Base-by-base conservation (phyloP, 2,797 vertebrate species). In the Sebastes iracundus region DNA sequence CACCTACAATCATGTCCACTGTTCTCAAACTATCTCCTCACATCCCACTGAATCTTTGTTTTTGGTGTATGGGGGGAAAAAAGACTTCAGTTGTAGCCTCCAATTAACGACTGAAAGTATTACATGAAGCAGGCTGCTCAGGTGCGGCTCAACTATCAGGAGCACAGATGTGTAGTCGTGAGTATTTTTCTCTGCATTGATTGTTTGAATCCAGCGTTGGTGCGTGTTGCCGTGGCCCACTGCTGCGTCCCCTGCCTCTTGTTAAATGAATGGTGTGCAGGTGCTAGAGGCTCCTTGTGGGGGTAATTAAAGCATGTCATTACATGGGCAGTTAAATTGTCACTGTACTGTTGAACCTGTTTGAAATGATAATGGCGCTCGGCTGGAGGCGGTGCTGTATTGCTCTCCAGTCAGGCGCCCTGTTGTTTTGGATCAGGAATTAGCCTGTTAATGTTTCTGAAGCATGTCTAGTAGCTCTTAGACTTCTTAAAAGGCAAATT, bases 221-320 rank as follows among this genome's bases (percentile, higher is more conserved):
- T 69, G 64, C 20, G 25, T 63, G 59, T 76, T 68, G 75, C 63
- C 52, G 78, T 71, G 72, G 77, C 71, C 55, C 75, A 20, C 79
- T 66, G 62, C 66, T 66, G 62, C 66, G 80, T 85, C 82, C 82
- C 81, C 77, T 79, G 75, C 75, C 61, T 83, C 84, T 86, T 88
- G 86, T 85, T 91, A 90, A 90, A 92, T 80, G 87, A 90, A 86
- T 89, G 89, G 91, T 87, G 90, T 95, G 96, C 96, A 96, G 96
- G 96, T 97, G 96, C 79, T 65, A 52, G 70, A 65, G 81, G 88
- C 86, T 91, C 88, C 89, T 88, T 82, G 88, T 83, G 92, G 91
- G 86, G 94, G 93, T 96, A 95, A 96, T 96, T 96, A 96, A 96
- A 96, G 93, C 93, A 83, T 91, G 94, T 96, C 96, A 96, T 96